These are phyloP conservation scores for Bilobella aurantiaca DNA, from an alignment of 1,140 invertebrate species.

Conservation along the genomic window DNA sequence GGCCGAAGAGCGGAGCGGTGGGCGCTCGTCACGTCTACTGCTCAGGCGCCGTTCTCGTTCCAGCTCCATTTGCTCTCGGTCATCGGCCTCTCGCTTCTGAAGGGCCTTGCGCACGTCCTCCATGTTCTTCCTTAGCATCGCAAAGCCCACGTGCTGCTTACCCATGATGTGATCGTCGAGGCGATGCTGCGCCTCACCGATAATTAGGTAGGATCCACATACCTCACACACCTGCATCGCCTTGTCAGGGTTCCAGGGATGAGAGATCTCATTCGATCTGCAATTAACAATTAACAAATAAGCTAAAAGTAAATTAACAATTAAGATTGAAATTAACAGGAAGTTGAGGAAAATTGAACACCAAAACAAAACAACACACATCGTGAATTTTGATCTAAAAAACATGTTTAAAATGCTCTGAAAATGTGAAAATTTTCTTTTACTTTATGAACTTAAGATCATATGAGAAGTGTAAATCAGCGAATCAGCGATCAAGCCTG, in stretches of 20 bases:
- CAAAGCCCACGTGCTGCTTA: slow-evolving; percentile 54
- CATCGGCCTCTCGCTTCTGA: slow-evolving; percentile 27
- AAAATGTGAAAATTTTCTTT: too few relatives aligned
- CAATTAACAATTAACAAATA: slow-evolving; percentile 6
- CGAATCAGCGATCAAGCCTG: too few relatives aligned
- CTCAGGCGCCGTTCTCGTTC: slow-evolving; percentile 29
- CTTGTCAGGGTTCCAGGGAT: slow-evolving; percentile 61
- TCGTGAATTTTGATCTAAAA: too few relatives aligned
- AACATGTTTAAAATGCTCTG: too few relatives aligned
- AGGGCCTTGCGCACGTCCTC: slow-evolving; percentile 41
- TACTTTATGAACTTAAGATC: too few relatives aligned
- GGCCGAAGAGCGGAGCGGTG: too few relatives aligned
- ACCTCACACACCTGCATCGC: slow-evolving; percentile 98
- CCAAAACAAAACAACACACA: too few relatives aligned
- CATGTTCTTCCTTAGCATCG: slow-evolving; percentile 45
- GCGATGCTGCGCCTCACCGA: slow-evolving; percentile 90
- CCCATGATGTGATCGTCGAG: slow-evolving; percentile 96
- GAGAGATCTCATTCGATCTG: slow-evolving; percentile 21
- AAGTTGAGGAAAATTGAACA: too few relatives aligned
- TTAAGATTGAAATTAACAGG: too few relatives aligned
- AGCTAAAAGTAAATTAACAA: not conserved
- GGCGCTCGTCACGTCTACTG: slow-evolving; percentile 14
- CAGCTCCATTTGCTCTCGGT: slow-evolving; percentile 26
- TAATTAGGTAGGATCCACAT: slow-evolving; percentile 95
- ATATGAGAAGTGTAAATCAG: too few relatives aligned